Evolutionary conservation across 2,113 vertebrate genomes (phyloP).

Genomic region (Accipiter virgatus): DNA sequence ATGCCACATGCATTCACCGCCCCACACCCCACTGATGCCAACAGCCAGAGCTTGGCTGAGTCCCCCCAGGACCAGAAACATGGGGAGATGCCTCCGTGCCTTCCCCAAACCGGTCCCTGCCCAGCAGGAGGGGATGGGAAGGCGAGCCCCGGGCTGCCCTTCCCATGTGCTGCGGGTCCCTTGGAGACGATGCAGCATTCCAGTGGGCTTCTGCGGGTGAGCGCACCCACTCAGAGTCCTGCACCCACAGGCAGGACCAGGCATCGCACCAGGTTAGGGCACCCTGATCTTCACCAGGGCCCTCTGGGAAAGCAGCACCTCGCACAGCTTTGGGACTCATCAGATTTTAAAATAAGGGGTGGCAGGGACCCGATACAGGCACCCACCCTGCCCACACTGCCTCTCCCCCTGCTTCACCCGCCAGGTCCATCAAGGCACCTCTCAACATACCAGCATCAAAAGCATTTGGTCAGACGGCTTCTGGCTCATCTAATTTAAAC

Average conservation of each 20-base stretch:
- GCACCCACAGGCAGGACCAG: not conserved
- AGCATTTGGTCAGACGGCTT: rapidly evolving
- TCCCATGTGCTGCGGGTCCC: not conserved
- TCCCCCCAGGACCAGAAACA: rapidly evolving
- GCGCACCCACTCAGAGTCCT: not conserved
- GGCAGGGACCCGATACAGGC: not conserved
- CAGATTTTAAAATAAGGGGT: not conserved
- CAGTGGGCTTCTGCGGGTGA: rapidly evolving
- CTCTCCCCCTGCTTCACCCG: not conserved
- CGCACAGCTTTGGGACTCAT: rapidly evolving
- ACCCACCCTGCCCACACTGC: not conserved
- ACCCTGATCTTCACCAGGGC: rapidly evolving
- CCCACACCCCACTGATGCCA: rapidly evolving
- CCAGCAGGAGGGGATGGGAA: rapidly evolving
- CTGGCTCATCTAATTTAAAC: rapidly evolving
- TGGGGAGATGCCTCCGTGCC: not conserved
- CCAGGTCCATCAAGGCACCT: not conserved
- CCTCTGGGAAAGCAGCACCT: not conserved
- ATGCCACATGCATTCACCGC: rapidly evolving
- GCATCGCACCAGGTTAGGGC: rapidly evolving
- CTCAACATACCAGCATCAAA: rapidly evolving
- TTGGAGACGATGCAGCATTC: not conserved
- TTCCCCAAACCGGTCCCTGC: not conserved
- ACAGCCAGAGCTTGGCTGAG: rapidly evolving
- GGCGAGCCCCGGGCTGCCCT: not conserved